Evolutionary conservation across 2,113 vertebrate genomes (phyloP), one percentile per base, ranked within the genome.

Genomic region (Cololabis saira): DNA sequence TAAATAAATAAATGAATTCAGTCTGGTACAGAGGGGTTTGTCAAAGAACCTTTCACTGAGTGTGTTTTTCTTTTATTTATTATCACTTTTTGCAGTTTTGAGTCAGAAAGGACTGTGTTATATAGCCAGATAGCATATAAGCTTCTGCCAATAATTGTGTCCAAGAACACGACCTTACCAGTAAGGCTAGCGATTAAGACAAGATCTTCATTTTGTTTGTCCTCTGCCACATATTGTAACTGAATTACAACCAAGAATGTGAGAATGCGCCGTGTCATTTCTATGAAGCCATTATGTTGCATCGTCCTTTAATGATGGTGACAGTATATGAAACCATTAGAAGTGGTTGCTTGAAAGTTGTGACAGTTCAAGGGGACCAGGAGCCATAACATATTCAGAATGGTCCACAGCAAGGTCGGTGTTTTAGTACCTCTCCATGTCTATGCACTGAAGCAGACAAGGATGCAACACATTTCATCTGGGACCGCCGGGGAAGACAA

Each of bases 351-450:
- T 90, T 89, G 88, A 83, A 91, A 91, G 90, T 92, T 90, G 84
- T 90, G 92, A 89, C 87, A 92, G 88, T 92, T 94, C 92, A 94
- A 90, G 91, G 92, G 71, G 90, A 89, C 61, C 30, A 21, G 40
- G 74, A 78, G 87, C 82, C 76, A 89, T 92, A 91, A 92, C 86
- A 80, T 92, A 93, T 92, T 92, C 84, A 90, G 77, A 91, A 90
- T 83, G 71, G 76, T 78, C 86, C 50, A 43, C 61, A 76, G 75
- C 92, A 91, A 94, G 93, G 92, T 90, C 92, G 78, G 75, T 71
- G 80, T 90, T 89, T 87, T 87, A 87, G 91, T 89, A 67, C 75
- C 84, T 90, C 85, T 88, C 65, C 77, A 74, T 81, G 82, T 84
- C 85, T 81, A 80, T 80, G 83, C 80, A 75, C 70, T 69, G 70